Base-by-base conservation (phyloP, 2,113 vertebrate species). In the Gasterosteus aculeatus region DNA sequence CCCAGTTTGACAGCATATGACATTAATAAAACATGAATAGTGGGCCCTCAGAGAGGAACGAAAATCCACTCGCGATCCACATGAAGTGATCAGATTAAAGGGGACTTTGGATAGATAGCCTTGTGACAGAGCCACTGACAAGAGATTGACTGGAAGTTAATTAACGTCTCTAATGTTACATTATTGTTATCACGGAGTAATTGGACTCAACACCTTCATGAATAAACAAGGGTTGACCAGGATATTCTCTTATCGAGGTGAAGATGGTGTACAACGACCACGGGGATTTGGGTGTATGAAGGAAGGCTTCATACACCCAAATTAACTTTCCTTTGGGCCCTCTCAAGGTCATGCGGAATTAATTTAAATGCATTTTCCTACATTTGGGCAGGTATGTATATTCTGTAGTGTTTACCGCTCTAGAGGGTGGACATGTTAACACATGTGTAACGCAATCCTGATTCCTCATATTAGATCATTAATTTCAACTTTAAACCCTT, bases 1-100 rank as follows among this genome's bases (percentile, higher is more conserved):
- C 69, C 82, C 82, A 69, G 85, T 83, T 90, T 87, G 69, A 90
- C 86, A 89, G 86, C 87, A 88, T 85, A 86, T 86, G 92, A 91
- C 79, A 91, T 93, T 92, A 94, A 93, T 95, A 94, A 94, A 93
- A 93, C 91, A 92, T 93, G 92, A 94, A 87, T 15, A 58, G 82
- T 54, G 44, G 73, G 22, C 56, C 74, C 69, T 77, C 62, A 66
- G 69, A 68, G 83, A 80, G 80, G 76, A 71, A 76, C 74, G 35
- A 76, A 88, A 84, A 85, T 89, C 79, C 71, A 83, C 85, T 81
- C 53, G 70, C 18, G 71, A 85, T 84, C 80, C 77, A 79, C 78
- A 77, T 69, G 60, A 87, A 89, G 85, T 29, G 41, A 77, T 87
- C 58, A 78, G 84, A 90, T 87, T 86, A 89, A 82, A 84, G 78